Evolutionary conservation across 1,140 invertebrate species (phyloP), one percentile per base, ranked within the genome.

Genomic region (Carposina sasakii): DNA sequence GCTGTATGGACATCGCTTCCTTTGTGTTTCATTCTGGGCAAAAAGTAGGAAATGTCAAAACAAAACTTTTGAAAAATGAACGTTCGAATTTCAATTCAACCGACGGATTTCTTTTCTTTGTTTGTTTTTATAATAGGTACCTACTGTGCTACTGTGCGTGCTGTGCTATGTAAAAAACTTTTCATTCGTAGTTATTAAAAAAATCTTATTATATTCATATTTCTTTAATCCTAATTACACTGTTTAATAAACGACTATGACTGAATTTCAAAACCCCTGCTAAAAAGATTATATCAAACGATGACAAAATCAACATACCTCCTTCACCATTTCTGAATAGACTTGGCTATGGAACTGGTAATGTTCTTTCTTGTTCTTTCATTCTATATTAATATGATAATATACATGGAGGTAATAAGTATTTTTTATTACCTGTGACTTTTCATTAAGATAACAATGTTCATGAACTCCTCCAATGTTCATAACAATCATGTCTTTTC

Each of bases 281-380:
- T 0, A 84, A 81, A 52, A 24, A 47, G 17, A 69, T 49, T 8
- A 67, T 59, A 52, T 6, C 67, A 61, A 52, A n/a, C 52, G 2
- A 55, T 31, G 76, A 76, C 20, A 79, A 63, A 49, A 81, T 81
- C 44, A 67, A 55, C n/a, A 81, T 86, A 37, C 92, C 92, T 9
- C 84, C 91, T 4, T 92, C 92, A 0, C 92, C 92, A 1, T 89
- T 87, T 69, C 69, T 93, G 46, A 86, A 91, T 61, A 76, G 88
- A 67, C 86, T 93, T 49, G 92, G 92, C 60, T 93, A 90, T 86
- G 92, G 92, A 37, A 92, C 91, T 62, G 91, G 92, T 93, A 87
- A 76, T 52, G 36, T 45, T 48, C 31, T 47, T 22, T 45, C 40
- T 48, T 21, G 9, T 19, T 49, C 2, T 22, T 48, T 24, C 6